phyloP scores from a whole-genome alignment of 2,797 vertebrate genomes.

The Hybognathus amarus region DNA sequence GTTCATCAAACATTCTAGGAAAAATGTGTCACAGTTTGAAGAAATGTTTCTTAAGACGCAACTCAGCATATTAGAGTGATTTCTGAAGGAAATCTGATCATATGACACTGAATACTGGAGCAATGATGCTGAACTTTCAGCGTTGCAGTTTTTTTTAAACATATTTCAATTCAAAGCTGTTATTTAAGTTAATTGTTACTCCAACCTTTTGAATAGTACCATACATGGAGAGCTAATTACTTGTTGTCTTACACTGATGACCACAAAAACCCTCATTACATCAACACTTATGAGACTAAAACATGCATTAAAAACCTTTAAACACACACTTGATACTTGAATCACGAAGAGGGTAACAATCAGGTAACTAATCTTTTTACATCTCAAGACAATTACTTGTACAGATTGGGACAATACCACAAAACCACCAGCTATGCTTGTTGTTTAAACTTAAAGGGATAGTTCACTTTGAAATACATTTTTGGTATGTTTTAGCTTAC shows the following conservation, averaged over 20 bases:
- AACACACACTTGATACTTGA: not conserved
- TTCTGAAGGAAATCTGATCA: not conserved
- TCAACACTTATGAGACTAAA: not conserved
- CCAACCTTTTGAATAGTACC: not conserved
- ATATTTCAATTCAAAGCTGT: not conserved
- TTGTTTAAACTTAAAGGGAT: not conserved
- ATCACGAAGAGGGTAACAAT: not conserved
- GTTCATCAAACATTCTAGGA: not conserved
- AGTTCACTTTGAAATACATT: too few relatives aligned
- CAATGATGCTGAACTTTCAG: not conserved
- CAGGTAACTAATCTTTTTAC: not conserved
- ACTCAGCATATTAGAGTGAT: not conserved
- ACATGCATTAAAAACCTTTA: slow-evolving; percentile 7
- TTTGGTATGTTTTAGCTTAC: too few relatives aligned
- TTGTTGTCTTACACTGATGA: not conserved
- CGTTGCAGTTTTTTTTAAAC: not conserved
- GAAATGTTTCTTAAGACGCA: not conserved
- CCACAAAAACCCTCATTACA: slow-evolving; percentile 16
- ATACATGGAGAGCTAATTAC: not conserved
- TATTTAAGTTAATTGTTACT: not conserved
- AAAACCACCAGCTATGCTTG: not conserved
- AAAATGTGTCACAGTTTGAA: not conserved
- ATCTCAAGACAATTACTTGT: not conserved
- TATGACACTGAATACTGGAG: not conserved
- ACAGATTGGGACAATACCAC: not conserved